Evolutionary conservation across 2,113 vertebrate species (phyloP), one percentile per base, ranked within the genome.

Genomic region (Anoplopoma fimbria): DNA sequence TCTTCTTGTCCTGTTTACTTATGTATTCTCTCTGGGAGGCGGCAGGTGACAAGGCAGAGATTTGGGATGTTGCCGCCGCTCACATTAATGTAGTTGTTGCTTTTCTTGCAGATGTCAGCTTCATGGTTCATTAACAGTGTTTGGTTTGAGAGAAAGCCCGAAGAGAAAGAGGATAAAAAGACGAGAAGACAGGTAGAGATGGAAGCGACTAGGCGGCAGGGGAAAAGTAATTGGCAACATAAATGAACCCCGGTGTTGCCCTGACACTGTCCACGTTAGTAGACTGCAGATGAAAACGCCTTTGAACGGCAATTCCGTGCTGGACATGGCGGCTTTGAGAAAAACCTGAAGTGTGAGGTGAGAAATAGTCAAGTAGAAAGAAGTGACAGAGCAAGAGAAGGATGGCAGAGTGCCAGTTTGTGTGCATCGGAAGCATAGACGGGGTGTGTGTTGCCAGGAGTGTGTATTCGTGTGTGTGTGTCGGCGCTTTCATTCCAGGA

Each of bases 401-500:
- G 62, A 71, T 63, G 72, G 79, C 14, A 19, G 78, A 3, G 67
- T 77, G 79, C 69, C 81, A 75, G 81, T 88, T 83, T 83, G 73
- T 85, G 87, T 61, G 70, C 74, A 72, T 17, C 33, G 63, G 42
- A 83, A 60, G 82, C 68, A 36, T 58, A 27, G 58, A 40, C 19
- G 42, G 23, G 23, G 31, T 60, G 81, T 53, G 70, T 77, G 64
- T 83, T 63, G 86, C 78, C 82, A 88, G 42, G 4, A 82, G 60
- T 85, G 86, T 85, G 78, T 85, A 62, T 49, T 78, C 60, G 63
- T 47, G 51, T 87, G 94, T 25, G n/a, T 42, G 76, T n/a, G 29
- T 40, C 51, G 85, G 94, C 9, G 10, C 95, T 95, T 96, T 96
- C 97, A 96, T 98, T 98, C 97, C 97, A 96, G 96, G 95, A 97